phyloP scores from a whole-genome alignment of 1,140 invertebrate genomes.

The Hydropsyche tenuis region DNA sequence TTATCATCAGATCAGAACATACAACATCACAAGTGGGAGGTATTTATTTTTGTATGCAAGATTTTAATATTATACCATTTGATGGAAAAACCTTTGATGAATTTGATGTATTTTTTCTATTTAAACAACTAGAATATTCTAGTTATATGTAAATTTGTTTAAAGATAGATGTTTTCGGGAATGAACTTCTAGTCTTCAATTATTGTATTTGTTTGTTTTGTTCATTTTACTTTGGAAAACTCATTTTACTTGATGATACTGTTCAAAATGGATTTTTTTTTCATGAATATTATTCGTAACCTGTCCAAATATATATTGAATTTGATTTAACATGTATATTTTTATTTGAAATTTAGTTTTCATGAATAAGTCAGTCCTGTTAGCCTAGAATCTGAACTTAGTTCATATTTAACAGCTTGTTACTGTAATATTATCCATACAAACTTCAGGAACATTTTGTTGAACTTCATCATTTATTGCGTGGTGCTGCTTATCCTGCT shows the following conservation, averaged over 20 bases:
- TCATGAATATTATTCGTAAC: neutral
- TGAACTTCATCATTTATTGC: conserved; percentile 29
- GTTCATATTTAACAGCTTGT: conserved; percentile 26
- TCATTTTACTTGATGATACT: neutral
- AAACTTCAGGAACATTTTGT: conserved; percentile 29
- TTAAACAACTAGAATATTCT: no score
- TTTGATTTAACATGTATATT: neutral
- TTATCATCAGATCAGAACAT: no score
- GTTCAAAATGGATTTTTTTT: neutral
- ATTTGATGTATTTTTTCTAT: no score
- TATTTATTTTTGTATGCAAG: no score
- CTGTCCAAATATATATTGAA: neutral
- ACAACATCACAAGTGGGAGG: no score
- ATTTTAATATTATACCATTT: no score
- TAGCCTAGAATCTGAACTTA: conserved; percentile 7
- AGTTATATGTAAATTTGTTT: no score
- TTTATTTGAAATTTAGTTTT: conserved; percentile 28
- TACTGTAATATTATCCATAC: conserved; percentile 35
- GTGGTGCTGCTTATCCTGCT: conserved; percentile 29
- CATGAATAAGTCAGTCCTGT: conserved; percentile 3
- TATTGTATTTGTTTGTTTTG: no score
- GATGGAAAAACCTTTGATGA: no score
- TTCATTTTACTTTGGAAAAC: no score
- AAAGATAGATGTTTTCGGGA: no score
- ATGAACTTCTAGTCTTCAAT: no score